Conservation (phyloP, 1,140 invertebrate genomes). For the Amphibalanus amphitrite region DNA sequence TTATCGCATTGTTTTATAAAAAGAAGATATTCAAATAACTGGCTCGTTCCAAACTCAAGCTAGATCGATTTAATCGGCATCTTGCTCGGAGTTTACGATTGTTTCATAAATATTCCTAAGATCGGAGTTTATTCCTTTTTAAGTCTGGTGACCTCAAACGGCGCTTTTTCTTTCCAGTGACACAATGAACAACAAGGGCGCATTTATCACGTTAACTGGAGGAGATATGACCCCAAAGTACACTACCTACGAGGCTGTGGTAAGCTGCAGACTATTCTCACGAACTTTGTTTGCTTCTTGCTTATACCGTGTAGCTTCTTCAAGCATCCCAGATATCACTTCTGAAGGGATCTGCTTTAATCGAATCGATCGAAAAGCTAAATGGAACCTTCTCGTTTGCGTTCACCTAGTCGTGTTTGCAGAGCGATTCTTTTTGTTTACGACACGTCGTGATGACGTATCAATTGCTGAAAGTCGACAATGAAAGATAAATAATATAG, state of each 20-base stretch:
- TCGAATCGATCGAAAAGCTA: no score
- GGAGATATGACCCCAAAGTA: conserved; percentile 78
- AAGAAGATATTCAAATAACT: not conserved
- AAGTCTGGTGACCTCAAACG: not conserved
- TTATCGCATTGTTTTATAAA: no score
- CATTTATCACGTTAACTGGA: conserved; percentile 87
- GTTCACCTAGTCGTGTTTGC: no score
- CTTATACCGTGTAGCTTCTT: no score
- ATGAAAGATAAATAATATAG: no score
- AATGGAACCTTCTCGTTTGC: no score
- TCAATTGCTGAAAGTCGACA: no score
- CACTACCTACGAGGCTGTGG: conserved; percentile 82
- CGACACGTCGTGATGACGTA: no score
- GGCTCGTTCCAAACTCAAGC: not conserved
- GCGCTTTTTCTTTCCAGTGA: conserved; percentile 48
- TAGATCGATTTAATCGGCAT: not conserved
- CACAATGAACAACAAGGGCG: conserved; percentile 95
- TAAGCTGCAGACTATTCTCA: conserved; percentile 30
- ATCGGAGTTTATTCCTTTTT: not conserved
- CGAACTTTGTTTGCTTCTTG: no score
- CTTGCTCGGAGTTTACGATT: not conserved
- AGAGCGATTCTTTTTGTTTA: no score
- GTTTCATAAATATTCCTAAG: not conserved
- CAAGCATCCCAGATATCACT: no score
- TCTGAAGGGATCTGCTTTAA: no score